Evolutionary conservation across 2,113 vertebrate genomes (phyloP).

Genomic region (Nipponia nippon): DNA sequence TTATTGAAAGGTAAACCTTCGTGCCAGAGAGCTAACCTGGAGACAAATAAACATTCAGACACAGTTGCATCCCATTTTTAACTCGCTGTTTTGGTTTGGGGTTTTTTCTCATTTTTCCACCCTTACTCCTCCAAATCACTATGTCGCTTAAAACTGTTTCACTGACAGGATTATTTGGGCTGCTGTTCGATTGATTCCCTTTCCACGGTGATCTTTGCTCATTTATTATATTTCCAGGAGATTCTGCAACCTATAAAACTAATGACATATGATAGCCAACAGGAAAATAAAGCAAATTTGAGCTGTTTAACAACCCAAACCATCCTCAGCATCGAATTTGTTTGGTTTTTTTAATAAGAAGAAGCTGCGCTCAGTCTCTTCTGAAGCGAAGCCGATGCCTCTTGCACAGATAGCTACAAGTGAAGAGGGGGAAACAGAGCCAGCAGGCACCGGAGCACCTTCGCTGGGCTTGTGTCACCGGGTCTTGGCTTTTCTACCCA

Average conservation of each 20-base stretch:
- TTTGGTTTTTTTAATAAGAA: background rate
- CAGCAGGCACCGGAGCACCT: background rate
- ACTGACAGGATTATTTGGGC: background rate
- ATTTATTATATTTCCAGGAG: background rate
- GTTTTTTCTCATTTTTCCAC: background rate
- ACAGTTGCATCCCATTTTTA: background rate
- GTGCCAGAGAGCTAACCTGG: background rate
- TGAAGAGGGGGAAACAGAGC: background rate
- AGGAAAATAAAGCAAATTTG: background rate
- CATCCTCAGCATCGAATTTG: background rate
- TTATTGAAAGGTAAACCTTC: background rate
- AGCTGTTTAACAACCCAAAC: background rate
- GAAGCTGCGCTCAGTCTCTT: background rate
- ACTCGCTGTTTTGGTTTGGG: rapidly evolving
- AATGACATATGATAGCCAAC: background rate
- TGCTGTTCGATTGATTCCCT: background rate
- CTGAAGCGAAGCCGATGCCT: background rate
- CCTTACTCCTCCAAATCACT: background rate
- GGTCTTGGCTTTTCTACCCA: background rate
- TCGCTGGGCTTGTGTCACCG: background rate
- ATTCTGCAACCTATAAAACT: background rate
- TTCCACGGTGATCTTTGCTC: background rate
- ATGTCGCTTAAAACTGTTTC: background rate
- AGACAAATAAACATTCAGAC: background rate
- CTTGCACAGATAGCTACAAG: slow-evolving; percentile 10